These are phyloP conservation scores for Amazona vittata DNA, from an alignment of 2,113 vertebrate species.

Conservation along the genomic window DNA sequence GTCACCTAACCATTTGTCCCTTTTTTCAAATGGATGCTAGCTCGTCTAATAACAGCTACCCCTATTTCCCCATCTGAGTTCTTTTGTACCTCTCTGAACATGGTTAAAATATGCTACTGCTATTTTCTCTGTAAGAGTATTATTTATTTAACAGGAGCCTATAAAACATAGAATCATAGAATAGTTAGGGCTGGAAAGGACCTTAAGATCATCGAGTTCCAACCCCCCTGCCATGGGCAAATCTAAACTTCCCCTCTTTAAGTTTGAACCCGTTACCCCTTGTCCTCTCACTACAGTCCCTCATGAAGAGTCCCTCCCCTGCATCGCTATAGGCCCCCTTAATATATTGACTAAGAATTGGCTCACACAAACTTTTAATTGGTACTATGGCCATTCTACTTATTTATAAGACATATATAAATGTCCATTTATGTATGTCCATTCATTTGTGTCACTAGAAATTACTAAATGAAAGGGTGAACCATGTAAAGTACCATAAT, in stretches of 20 bases:
- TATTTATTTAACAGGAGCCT: neutral
- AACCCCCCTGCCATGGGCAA: too few species aligned
- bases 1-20: neutral
- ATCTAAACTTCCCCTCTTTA: too few species aligned
- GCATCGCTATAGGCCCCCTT: too few species aligned
- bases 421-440: neutral
- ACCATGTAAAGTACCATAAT: neutral
- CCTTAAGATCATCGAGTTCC: too few species aligned
- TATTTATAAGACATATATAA: neutral
- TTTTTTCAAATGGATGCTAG: neutral
- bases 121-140: neutral
- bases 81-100: neutral
- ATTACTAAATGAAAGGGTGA: neutral
- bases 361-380: neutral
- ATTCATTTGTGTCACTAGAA: neutral
- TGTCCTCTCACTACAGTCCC: too few species aligned
- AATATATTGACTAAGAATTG: neutral
- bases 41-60: neutral
- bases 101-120: neutral
- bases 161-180: neutral
- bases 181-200: too few species aligned
- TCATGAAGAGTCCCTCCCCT: too few species aligned
- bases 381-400: neutral
- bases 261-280: too few species aligned
- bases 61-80: neutral